Percentiles rank a stretch among this genome's conserved stretches.
phyloP scores from a whole-genome alignment of 2,113 vertebrate genomes.

The Xiphophorus couchianus region DNA sequence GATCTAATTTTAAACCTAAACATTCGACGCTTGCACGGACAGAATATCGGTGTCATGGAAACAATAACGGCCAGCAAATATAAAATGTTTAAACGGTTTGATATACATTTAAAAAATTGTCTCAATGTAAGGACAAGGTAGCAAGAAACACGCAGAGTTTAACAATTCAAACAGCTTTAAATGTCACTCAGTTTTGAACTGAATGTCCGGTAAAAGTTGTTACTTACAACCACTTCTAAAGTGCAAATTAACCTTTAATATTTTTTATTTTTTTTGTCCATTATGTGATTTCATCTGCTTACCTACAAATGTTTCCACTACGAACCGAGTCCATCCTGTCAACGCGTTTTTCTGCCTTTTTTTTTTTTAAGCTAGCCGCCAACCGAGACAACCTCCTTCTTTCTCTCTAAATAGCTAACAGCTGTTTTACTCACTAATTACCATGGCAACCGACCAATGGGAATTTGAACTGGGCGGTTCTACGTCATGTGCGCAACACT shows the following conservation, averaged over 20 bases:
- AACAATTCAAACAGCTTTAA: too few species aligned
- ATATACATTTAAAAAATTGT: background rate
- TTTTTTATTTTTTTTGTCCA: background rate
- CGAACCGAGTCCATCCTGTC: constrained; percentile 50
- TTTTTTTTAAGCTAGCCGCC: constrained; percentile 28
- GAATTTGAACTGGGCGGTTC: constrained; percentile 18
- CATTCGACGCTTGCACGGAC: too few species aligned
- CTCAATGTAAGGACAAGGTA: background rate
- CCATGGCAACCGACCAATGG: constrained; percentile 45
- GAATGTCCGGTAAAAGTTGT: too few species aligned
- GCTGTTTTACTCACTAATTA: constrained; percentile 50
- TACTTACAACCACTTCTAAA: background rate
- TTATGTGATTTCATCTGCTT: constrained; percentile 10
- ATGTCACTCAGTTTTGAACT: too few species aligned
- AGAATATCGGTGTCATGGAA: too few species aligned
- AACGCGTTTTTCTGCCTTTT: background rate
- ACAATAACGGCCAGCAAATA: too few species aligned
- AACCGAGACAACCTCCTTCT: background rate
- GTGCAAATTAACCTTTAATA: background rate
- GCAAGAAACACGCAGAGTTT: too few species aligned
- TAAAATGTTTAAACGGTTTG: background rate
- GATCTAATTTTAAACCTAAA: too few species aligned
- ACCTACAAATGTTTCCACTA: constrained; percentile 70
- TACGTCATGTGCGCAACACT: background rate
- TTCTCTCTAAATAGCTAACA: constrained; percentile 58